Percentiles rank a stretch among this genome's conserved stretches.
phyloP scores from a whole-genome alignment of 1,140 invertebrate genomes.

The Bombus haemorrhoidalis region DNA sequence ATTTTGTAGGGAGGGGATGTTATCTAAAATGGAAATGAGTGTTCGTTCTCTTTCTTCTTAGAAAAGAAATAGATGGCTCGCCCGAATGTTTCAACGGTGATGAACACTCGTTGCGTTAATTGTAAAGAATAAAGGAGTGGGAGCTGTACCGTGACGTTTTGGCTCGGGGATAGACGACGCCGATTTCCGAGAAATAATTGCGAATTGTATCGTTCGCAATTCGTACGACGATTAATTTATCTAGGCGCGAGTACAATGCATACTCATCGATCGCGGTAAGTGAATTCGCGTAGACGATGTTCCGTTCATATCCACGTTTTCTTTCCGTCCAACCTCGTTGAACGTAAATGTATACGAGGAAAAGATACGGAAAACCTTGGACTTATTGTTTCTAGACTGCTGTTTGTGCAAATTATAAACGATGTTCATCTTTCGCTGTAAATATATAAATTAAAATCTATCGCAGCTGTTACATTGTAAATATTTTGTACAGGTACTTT shows the following conservation, averaged over 20 bases:
- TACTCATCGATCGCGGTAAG: slow-evolving; percentile 11
- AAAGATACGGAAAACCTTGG: not conserved
- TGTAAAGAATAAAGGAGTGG: slow-evolving; percentile 6
- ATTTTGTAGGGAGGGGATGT: not conserved
- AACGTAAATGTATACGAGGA: not conserved
- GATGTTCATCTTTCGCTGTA: too few species aligned
- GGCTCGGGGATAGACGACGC: not conserved
- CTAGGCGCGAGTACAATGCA: slow-evolving; percentile 22
- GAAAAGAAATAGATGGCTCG: not conserved
- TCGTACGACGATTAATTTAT: slow-evolving; percentile 44
- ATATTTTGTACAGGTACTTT: not conserved
- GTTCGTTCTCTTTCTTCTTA: not conserved
- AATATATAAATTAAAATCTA: too few species aligned
- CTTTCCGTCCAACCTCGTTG: not conserved
- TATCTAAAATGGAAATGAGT: not conserved
- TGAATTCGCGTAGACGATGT: not conserved
- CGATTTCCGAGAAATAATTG: slow-evolving; percentile 32
- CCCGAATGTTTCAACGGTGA: not conserved
- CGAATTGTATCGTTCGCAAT: slow-evolving; percentile 18
- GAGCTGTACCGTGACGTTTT: slow-evolving; percentile 4
- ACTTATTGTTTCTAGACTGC: too few species aligned
- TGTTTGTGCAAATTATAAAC: too few species aligned
- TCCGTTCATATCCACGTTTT: not conserved
- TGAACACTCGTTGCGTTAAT: not conserved
- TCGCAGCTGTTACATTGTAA: too few species aligned